Evolutionary conservation across 2,797 vertebrate species (phyloP).

Genomic region (Ctenopoma kingsleyae): DNA sequence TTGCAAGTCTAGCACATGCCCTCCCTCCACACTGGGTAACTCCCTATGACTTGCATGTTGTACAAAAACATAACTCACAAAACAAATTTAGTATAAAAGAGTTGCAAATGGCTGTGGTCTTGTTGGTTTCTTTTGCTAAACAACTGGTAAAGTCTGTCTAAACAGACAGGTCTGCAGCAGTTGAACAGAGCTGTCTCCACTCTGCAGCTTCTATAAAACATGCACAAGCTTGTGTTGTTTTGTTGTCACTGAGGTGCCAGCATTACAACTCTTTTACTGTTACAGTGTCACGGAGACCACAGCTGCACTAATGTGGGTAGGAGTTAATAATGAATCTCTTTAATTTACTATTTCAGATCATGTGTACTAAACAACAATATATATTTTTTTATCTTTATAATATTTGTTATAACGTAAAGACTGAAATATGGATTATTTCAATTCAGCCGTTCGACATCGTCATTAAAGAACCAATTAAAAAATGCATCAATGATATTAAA

Average conservation of each 20-base stretch:
- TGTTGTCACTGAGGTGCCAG: neutral
- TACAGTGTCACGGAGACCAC: neutral
- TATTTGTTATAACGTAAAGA: neutral
- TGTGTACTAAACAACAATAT: neutral
- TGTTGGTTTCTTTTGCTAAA: neutral
- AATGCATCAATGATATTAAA: neutral
- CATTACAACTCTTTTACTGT: neutral
- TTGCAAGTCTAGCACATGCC: neutral
- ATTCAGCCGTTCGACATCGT: neutral
- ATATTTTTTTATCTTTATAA: neutral
- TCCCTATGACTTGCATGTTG: conserved; percentile 25
- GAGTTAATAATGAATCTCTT: neutral
- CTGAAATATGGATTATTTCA: neutral
- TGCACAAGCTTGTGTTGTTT: neutral
- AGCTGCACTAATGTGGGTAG: neutral
- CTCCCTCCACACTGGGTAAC: conserved; percentile 18
- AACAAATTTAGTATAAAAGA: conserved; percentile 3
- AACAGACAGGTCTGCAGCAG: conserved; percentile 20
- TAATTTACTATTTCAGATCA: neutral
- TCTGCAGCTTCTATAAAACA: neutral
- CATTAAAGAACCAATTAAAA: neutral
- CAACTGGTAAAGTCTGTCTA: conserved; percentile 5
- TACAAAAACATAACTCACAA: conserved; percentile 19
- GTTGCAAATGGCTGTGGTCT: conserved; percentile 22
- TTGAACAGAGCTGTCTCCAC: neutral